Conservation (phyloP, 2,113 vertebrate genomes). For the Colistium nudipinnis region DNA sequence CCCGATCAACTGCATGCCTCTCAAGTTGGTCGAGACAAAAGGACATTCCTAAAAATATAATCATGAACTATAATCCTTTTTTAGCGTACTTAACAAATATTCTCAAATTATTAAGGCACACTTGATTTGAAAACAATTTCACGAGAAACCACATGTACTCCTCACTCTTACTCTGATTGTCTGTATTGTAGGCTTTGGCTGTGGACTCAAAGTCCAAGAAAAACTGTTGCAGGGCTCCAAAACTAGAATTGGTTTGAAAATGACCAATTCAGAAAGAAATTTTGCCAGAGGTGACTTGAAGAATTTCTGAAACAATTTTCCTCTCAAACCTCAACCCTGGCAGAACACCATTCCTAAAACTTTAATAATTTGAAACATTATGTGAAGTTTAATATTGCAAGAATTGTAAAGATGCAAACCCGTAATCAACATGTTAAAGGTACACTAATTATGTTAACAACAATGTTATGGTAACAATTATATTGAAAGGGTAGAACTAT, state of each 20-base stretch:
- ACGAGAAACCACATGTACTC: background rate
- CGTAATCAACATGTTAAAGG: no score
- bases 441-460: no score
- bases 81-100: no score
- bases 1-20: background rate
- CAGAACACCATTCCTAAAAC: background rate
- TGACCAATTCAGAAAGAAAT: conserved; percentile 6
- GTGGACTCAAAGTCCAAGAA: no score
- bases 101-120: no score
- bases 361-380: no score
- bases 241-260: conserved; percentile 5
- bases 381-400: background rate
- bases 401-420: no score
- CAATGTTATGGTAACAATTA: no score
- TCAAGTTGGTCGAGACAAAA: background rate
- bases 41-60: no score
- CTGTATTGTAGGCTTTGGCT: no score
- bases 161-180: background rate
- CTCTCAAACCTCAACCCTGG: background rate
- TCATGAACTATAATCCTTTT: no score
- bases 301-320: background rate
- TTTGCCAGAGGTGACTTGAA: background rate
- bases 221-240: background rate
- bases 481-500: no score
- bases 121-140: background rate